Evolutionary conservation across 1,140 invertebrate genomes (phyloP).

Genomic region (Agrypnia vestita): DNA sequence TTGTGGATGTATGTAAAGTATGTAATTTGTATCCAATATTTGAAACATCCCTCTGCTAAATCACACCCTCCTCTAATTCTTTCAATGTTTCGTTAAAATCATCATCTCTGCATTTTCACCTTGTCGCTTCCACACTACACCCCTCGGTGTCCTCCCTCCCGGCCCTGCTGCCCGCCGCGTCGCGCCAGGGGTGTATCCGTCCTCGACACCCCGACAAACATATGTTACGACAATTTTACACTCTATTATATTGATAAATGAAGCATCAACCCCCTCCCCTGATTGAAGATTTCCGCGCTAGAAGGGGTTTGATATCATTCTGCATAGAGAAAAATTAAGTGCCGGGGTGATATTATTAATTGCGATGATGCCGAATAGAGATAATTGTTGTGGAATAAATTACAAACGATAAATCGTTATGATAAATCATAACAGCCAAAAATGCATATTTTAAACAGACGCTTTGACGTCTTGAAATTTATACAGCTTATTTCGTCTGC

Average conservation of each 20-base stretch:
- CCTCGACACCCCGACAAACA: constrained; percentile 56
- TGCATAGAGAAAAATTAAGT: not conserved
- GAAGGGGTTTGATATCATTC: not conserved
- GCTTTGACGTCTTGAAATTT: too few relatives aligned
- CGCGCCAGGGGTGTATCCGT: constrained; percentile 31
- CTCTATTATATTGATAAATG: constrained; percentile 62
- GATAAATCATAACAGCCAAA: too few relatives aligned
- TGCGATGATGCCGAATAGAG: too few relatives aligned
- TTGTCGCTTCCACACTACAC: constrained; percentile 38
- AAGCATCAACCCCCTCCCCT: constrained; percentile 53
- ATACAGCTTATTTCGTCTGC: too few relatives aligned
- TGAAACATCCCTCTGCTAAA: too few relatives aligned
- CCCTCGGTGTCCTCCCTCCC: constrained; percentile 10
- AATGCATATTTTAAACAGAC: too few relatives aligned
- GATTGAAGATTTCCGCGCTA: not conserved
- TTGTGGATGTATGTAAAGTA: too few relatives aligned
- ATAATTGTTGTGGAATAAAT: too few relatives aligned
- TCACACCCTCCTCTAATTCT: too few relatives aligned
- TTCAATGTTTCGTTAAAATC: not conserved
- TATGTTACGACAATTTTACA: constrained; percentile 62
- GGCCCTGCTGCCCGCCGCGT: not conserved
- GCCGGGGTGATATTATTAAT: not conserved
- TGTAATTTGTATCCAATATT: too few relatives aligned
- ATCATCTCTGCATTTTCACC: constrained; percentile 37
- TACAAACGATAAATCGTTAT: too few relatives aligned